Base-by-base conservation (phyloP, 2,113 vertebrate species). In the Brachirus orientalis region DNA sequence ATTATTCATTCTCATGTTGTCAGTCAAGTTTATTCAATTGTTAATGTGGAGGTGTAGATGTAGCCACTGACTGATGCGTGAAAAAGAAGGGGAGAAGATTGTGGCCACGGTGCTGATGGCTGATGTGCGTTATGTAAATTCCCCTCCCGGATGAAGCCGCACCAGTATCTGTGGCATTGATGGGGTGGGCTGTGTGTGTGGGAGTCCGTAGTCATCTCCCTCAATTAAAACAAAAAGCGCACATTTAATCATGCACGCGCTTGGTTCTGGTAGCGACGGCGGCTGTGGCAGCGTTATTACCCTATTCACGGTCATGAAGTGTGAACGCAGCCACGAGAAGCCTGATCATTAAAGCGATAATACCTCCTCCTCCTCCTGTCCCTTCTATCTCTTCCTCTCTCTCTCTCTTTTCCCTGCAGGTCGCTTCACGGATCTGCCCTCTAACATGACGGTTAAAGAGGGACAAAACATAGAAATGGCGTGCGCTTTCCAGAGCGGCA, bases 401-500 rank as follows among this genome's bases (percentile, higher is more conserved):
- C 36, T 33, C 14, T 10, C 37, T 60, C 8, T 75, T 52, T 46
- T 89, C 93, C 40, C 12, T 92, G 57, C 94, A 98, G 96, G 95
- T 89, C 96, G 94, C 93, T 98, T 98, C 87, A 98, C 96, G 6
- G 96, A 97, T 87, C 92, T 96, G 70, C 96, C 96, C 38, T 92
- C 94, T 80, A 98, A 98, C 90, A 92, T 96, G 90, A 97, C 96
- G 0, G 95, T 93, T 12, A 95, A 92, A 19, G 96, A 97, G 90
- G 96, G 96, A 37, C 96, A 98, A 82, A 98, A 98, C 17, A 95
- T 98, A 86, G 96, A 98, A 86, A 98, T 98, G 96, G 96, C 95
- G 36, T 98, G 96, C 66, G 96, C 96, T 50, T 98, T 98, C 90
- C 95, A 97, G 89, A 98, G 96, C 61, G 94, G 95, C 60, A 95